phyloP scores from a whole-genome alignment of 2,888 invertebrate genomes.

The Oscheius sp. region DNA sequence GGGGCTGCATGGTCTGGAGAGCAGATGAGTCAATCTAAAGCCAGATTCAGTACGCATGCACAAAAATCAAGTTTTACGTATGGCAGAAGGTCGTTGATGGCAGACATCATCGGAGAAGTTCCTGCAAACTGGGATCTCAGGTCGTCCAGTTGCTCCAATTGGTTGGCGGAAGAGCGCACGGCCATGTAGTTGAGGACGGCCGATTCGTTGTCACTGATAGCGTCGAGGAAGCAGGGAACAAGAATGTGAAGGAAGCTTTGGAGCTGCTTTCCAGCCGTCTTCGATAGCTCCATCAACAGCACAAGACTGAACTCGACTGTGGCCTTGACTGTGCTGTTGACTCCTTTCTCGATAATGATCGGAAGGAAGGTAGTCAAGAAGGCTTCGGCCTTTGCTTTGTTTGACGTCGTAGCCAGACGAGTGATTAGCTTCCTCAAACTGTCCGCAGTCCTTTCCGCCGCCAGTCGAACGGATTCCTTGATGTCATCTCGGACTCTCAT shows the following conservation, averaged over 20 bases:
- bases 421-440: constrained; percentile 74
- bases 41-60: background rate
- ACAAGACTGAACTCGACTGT: constrained; percentile 79
- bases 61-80: constrained; percentile 34
- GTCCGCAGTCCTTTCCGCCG: constrained; percentile 75
- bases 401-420: constrained; percentile 46
- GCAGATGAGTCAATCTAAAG: constrained; percentile 45
- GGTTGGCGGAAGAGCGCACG: constrained; percentile 81
- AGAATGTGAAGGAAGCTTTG: constrained; percentile 85
- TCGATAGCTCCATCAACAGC: constrained; percentile 87
- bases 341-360: constrained; percentile 54
- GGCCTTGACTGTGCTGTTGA: constrained; percentile 51
- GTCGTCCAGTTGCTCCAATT: constrained; percentile 82
- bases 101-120: constrained; percentile 82
- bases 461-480: constrained; percentile 78
- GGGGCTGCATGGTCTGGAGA: constrained; percentile 43
- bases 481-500: constrained; percentile 94
- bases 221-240: constrained; percentile 86
- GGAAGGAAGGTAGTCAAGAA: constrained; percentile 53
- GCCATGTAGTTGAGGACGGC: constrained; percentile 84
- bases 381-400: constrained; percentile 45
- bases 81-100: constrained; percentile 53
- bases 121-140: constrained; percentile 85
- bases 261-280: constrained; percentile 82
- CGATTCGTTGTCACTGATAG: constrained; percentile 83